Base-by-base conservation (phyloP, 2,888 invertebrate genomes). In the Agrochola lychnidis region DNA sequence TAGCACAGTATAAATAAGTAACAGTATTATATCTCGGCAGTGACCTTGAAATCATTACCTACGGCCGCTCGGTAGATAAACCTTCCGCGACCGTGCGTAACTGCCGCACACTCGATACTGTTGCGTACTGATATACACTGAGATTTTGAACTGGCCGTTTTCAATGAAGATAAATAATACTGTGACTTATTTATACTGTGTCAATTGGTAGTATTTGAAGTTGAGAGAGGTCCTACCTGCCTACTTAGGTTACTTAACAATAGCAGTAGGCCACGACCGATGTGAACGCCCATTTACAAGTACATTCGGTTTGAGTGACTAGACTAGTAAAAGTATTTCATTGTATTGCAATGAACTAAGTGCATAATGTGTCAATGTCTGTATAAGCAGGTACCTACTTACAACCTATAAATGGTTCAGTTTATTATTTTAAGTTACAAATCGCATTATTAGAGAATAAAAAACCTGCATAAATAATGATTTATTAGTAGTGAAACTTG, bases 181-280 rank as follows among this genome's bases (percentile, higher is more conserved):
- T 45, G 45, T 45, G 14, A 45, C 14, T 45, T 45, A 14, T 45
- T 14, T 45, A 45, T 45, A 14, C 45, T 14, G 4, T 14, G 14
- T 4, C 14, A 45, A 45, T 30, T 7, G 14, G 57, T 67, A 45
- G 48, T 45, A 45, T 56, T 64, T 73, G 25, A 71, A 45, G 51
- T 63, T 68, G 61, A 73, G 56, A 76, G 83, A 82, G 79, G 63
- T 72, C 59, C 30, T 62, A 71, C 42, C 69, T 85, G 45, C 25
- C 72, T 78, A 57, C 57, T 76, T 75, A 56, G 6, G 45, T 63
- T 53, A 67, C 72, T 67, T 70, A 62, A 84, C 62, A 81, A 84
- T 73, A 71, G 68, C 6, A 61, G 70, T 85, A 80, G 81, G 81
- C 61, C 81, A 76, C 51, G 72, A 75, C 9, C 45, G 45, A 51